phyloP scores from a whole-genome alignment of 1,140 invertebrate genomes.

The Aphaenogaster rudis region DNA sequence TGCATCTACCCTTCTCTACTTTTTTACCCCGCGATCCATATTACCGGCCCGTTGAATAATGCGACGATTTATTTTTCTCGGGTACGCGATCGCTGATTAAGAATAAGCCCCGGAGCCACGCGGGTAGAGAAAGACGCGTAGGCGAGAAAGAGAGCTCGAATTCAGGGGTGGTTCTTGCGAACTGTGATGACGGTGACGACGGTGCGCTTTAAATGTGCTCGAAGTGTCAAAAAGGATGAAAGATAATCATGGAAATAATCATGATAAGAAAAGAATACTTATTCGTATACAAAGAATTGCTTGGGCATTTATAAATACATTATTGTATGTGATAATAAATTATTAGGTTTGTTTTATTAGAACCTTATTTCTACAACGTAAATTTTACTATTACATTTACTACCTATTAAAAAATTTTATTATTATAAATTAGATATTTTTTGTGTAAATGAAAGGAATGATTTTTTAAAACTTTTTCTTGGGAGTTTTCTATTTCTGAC shows the following conservation, averaged over 20 bases:
- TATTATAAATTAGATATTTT: not conserved
- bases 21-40: slow-evolving; percentile 76
- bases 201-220: slow-evolving; percentile 10
- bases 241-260: not conserved
- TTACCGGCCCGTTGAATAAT: slow-evolving; percentile 81
- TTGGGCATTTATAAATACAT: not conserved
- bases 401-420: too few relatives aligned
- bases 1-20: slow-evolving; percentile 7
- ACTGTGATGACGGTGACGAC: not conserved
- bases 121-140: slow-evolving; percentile 16
- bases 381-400: not conserved
- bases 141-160: not conserved
- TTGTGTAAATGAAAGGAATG: not conserved
- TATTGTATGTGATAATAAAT: not conserved
- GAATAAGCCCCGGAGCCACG: slow-evolving; percentile 59
- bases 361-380: not conserved
- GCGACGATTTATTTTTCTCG: slow-evolving; percentile 82
- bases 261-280: not conserved
- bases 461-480: not conserved
- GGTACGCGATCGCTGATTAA: slow-evolving; percentile 80
- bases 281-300: not conserved
- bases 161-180: slow-evolving; percentile 5
- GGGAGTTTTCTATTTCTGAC: not conserved
- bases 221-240: not conserved
- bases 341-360: not conserved